Base-by-base conservation (phyloP, 2,888 invertebrate genomes). In the Alsophila aescularia region DNA sequence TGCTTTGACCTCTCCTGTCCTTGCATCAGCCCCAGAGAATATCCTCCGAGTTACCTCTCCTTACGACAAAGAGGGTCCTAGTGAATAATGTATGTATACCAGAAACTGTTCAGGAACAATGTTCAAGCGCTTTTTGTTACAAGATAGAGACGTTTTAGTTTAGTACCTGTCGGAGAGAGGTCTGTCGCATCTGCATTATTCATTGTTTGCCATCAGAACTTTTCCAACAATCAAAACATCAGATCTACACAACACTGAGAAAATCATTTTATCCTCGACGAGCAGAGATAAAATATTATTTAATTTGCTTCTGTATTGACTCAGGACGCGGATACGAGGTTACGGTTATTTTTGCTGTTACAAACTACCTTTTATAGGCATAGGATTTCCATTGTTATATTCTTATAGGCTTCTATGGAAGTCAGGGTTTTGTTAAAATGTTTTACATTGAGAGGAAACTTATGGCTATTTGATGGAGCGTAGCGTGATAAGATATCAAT, bases 301-400 rank as follows among this genome's bases (percentile, higher is more conserved):
- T 69, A 43, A 73, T 73, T 67, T 65, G 62, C 41, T 68, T 53
- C 57, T 62, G 68, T 66, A 70, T 69, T 68, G 64, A 61, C 58
- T 71, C 57, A 44, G 39, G 47, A 39, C 45, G 50, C 41, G 63
- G 52, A 62, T 61, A 58, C 51, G 47, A 69, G 64, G 56, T 69
- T 64, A 60, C 57, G 36, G 35, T 48, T 57, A 56, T 52, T 50
- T 58, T 62, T 67, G 65, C 60, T 63, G 49, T 62, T 60, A 49
- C 48, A 41, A 49, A 44, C 49, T 54, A 58, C 50, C 60, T 66
- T 62, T 64, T 58, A 49, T 24, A 54, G 59, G 31, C n/a, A 58
- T 37, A 41, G 53, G 60, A 60, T 67, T 70, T 62, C 47, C 59
- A 58, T 62, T 58, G 52, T 63, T 62, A 64, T 62, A 59, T 61